Evolutionary conservation across 2,888 invertebrate species (phyloP).

Genomic region (Sarcophaga carnaria): DNA sequence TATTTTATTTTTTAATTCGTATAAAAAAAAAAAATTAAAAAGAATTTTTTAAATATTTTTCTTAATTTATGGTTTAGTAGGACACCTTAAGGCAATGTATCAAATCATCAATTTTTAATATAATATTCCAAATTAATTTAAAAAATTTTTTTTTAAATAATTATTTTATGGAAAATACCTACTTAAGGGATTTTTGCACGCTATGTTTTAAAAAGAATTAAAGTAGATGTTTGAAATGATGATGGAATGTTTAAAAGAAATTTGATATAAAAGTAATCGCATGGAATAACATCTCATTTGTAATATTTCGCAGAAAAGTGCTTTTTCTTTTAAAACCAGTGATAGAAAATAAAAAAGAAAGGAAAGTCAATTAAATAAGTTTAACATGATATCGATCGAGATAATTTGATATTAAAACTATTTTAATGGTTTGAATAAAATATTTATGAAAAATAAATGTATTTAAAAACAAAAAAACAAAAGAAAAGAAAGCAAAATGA

Average conservation of each 20-base stretch:
- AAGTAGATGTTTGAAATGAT: background rate
- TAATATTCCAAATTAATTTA: background rate
- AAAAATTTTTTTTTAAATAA: background rate
- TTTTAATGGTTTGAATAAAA: background rate
- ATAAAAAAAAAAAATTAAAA: no score
- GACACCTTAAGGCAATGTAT: constrained; percentile 31
- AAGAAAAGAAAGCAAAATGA: background rate
- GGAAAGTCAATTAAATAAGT: background rate
- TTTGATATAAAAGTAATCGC: background rate
- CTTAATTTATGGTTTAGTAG: constrained; percentile 55
- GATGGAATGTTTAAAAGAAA: background rate
- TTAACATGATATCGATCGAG: background rate
- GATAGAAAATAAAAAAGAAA: background rate
- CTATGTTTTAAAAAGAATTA: constrained; percentile 23
- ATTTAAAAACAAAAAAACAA: background rate
- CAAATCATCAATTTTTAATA: background rate
- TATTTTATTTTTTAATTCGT: no score
- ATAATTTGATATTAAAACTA: constrained; percentile 32
- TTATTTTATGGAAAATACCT: background rate
- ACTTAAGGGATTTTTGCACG: constrained; percentile 46
- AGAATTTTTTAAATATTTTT: background rate
- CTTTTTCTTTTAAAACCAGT: background rate
- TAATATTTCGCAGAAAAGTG: no score
- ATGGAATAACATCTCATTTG: background rate
- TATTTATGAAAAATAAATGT: constrained; percentile 1